Conservation (phyloP, 1,140 invertebrate genomes). For the Papilio dardanus region DNA sequence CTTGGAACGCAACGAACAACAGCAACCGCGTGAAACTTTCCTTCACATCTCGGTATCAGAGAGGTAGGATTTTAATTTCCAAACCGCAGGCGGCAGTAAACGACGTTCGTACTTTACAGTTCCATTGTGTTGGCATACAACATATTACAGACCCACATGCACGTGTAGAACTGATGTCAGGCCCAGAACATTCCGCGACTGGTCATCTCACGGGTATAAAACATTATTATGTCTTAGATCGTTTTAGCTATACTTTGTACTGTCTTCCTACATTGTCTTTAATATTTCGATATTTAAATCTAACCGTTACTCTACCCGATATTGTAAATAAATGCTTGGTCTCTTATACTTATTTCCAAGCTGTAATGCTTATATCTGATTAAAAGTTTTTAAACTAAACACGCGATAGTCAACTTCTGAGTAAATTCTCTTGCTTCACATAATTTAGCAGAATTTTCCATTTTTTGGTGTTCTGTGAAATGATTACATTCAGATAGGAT, state of each 20-base stretch:
- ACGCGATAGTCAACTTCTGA: no score
- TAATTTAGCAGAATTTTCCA: no score
- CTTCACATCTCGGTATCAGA: conserved; percentile 57
- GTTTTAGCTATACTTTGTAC: conserved; percentile 8
- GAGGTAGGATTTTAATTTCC: conserved; percentile 76
- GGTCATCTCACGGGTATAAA: conserved; percentile 44
- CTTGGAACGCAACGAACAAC: conserved; percentile 11
- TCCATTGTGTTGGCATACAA: conserved; percentile 66
- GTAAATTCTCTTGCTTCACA: no score
- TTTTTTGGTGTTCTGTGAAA: no score
- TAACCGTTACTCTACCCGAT: neutral
- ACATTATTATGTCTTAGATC: neutral
- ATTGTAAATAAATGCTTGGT: no score
- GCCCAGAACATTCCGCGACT: conserved; percentile 51
- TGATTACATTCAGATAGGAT: no score
- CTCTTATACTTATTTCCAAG: no score
- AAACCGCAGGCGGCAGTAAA: conserved; percentile 73
- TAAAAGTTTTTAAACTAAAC: no score
- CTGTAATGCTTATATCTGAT: no score
- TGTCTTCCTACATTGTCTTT: neutral
- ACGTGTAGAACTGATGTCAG: conserved; percentile 57
- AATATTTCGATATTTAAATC: neutral
- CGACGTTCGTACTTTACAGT: conserved; percentile 73
- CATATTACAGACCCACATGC: conserved; percentile 66
- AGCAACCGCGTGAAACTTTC: conserved; percentile 43